Base-by-base conservation (phyloP, 2,888 invertebrate species). In the Eremobia ochroleuca region DNA sequence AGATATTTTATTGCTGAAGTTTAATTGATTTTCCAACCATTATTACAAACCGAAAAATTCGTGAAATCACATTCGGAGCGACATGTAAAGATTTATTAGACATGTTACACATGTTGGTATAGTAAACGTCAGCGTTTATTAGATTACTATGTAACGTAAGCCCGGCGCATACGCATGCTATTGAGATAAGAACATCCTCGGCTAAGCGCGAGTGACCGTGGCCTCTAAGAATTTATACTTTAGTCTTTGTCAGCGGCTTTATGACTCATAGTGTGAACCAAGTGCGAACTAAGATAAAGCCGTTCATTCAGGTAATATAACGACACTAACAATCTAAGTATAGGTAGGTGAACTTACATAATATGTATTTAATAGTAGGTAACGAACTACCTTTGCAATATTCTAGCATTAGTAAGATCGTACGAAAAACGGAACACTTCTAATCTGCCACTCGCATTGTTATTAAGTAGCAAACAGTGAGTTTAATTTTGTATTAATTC, bases 1-100 rank as follows among this genome's bases (percentile, higher is more conserved):
- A 93, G 89, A 93, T 86, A 86, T 92, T 92, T 94, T 93, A 93
- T 92, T 88, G 91, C 88, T 90, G 73, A 79, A 85, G 88, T 91
- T 90, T 91, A 92, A 92, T 91, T 92, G 92, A 92, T 93, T 90
- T 88, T 86, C 89, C 86, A 82, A 89, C 86, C 90, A 88, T 90
- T 90, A 91, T 88, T 88, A 85, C 86, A 88, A 84, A 86, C 88
- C 87, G 67, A 89, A 90, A 81, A 90, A 90, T 87, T 90, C 85
- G 82, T 76, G 86, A 87, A 88, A 87, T 86, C 73, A 80, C 84
- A 83, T 86, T 80, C 65, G 52, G 64, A 76, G 76, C 73, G 88
- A 88, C 85, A 82, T 69, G 69, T 86, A 73, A 87, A 77, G 85
- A 83, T 85, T 88, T 85, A 86, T 81, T 82, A 66, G 82, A 88